These are phyloP conservation scores for Podarcis muralis DNA, from an alignment of 2,113 vertebrate genomes.

Conservation along the genomic window DNA sequence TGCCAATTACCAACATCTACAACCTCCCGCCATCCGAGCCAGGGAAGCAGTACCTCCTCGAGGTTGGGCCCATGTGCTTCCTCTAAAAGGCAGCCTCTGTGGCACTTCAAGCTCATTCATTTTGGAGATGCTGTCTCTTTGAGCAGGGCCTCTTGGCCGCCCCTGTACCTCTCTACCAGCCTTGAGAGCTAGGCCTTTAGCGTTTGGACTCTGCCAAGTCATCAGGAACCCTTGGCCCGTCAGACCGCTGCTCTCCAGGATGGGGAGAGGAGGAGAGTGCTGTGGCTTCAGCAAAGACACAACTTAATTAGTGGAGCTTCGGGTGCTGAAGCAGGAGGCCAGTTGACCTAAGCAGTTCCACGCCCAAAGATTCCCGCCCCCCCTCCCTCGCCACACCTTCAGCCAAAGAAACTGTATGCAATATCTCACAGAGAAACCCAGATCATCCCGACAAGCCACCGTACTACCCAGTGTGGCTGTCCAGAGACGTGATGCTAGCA, in stretches of 20 bases:
- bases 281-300: neutral
- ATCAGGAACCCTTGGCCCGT: conserved; percentile 37
- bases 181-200: conserved; percentile 42
- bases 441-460: conserved; percentile 13
- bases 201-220: conserved; percentile 40
- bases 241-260: conserved; percentile 34
- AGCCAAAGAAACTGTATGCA: conserved; percentile 69
- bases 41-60: conserved; percentile 87
- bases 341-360: conserved; percentile 30
- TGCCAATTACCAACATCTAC: conserved; percentile 87
- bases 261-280: neutral
- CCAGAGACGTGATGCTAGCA: conserved; percentile 13
- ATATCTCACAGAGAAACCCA: conserved; percentile 48
- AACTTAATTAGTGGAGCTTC: conserved; percentile 36
- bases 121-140: conserved; percentile 3
- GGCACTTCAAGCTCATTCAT: conserved; percentile 49
- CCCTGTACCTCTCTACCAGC: conserved; percentile 36
- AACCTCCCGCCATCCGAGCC: conserved; percentile 81
- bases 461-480: conserved; percentile 63
- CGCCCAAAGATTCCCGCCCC: conserved; percentile 47
- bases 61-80: conserved; percentile 94
- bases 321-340: conserved; percentile 34
- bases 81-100: conserved; percentile 75
- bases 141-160: conserved; percentile 10
- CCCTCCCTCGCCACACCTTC: conserved; percentile 2